Evolutionary conservation across 2,113 vertebrate genomes (phyloP).

Genomic region (Sturnira hondurensis): DNA sequence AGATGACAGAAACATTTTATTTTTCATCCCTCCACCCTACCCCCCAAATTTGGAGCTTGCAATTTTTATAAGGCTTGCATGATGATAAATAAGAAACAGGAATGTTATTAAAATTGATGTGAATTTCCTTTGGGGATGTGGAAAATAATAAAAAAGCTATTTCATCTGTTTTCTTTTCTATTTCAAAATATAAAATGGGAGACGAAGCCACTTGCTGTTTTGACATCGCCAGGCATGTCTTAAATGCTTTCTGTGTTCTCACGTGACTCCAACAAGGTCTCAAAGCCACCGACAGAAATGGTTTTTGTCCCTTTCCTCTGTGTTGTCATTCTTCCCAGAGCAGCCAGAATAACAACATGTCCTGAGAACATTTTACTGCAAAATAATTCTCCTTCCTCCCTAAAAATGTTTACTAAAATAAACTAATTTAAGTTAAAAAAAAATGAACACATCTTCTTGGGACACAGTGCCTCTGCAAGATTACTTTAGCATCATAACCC

Average conservation of each 20-base stretch:
- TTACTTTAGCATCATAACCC: background rate
- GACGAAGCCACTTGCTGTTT: slow-evolving; percentile 49
- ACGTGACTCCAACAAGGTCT: background rate
- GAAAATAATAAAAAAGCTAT: slow-evolving; percentile 71
- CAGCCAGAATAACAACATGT: background rate
- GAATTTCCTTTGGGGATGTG: slow-evolving; percentile 59
- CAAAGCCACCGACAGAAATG: background rate
- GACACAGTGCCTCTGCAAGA: background rate
- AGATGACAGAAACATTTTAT: slow-evolving; percentile 38
- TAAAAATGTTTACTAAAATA: background rate
- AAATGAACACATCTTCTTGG: background rate
- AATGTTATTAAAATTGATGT: slow-evolving; percentile 67
- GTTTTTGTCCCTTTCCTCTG: background rate
- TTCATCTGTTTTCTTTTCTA: slow-evolving; percentile 51
- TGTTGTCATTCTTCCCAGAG: background rate
- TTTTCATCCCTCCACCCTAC: slow-evolving; percentile 24
- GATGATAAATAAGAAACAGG: slow-evolving; percentile 65
- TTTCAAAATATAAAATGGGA: slow-evolving; percentile 46
- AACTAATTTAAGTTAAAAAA: background rate
- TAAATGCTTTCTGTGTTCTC: background rate
- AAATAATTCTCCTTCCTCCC: background rate
- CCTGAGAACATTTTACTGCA: background rate
- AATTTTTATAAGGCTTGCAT: slow-evolving; percentile 60
- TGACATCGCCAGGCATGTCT: slow-evolving; percentile 25
- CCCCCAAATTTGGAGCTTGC: slow-evolving; percentile 43